phyloP scores from a whole-genome alignment of 2,888 invertebrate species.

The Pocota personata region DNA sequence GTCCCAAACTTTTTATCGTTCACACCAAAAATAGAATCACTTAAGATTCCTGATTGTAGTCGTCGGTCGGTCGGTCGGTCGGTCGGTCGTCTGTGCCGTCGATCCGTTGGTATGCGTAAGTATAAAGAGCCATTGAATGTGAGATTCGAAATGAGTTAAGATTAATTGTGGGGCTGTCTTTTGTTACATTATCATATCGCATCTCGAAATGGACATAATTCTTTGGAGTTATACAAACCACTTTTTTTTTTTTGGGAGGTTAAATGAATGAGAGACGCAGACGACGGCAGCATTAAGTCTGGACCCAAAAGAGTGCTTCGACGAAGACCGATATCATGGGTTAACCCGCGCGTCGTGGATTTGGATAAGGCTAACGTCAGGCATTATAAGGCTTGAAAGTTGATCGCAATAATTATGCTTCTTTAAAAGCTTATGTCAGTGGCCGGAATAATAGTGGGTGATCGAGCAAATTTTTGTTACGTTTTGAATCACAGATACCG shows the following conservation, averaged over 20 bases:
- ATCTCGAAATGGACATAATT: conserved; percentile 60
- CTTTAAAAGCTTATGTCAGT: conserved; percentile 18
- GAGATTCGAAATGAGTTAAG: conserved; percentile 50
- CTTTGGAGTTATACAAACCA: conserved; percentile 31
- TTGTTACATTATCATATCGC: conserved; percentile 61
- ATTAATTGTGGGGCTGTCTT: conserved; percentile 65
- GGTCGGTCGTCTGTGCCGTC: background rate
- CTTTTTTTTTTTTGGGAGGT: conserved; percentile 20
- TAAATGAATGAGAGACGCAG: background rate
- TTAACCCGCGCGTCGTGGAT: conserved; percentile 6
- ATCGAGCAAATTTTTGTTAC: conserved; percentile 33
- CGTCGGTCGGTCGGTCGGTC: conserved; percentile 15
- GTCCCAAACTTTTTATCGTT: conserved; percentile 66
- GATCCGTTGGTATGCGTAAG: conserved; percentile 10
- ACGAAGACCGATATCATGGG: background rate
- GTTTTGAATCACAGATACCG: conserved; percentile 24
- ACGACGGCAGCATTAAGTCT: background rate
- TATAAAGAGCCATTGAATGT: conserved; percentile 29
- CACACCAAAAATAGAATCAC: conserved; percentile 72
- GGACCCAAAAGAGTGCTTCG: background rate
- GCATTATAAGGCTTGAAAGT: conserved; percentile 13
- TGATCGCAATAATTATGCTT: conserved; percentile 25
- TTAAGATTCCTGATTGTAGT: conserved; percentile 66
- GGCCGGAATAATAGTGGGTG: conserved; percentile 44
- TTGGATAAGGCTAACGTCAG: conserved; percentile 29